Percentiles rank a stretch among this genome's conserved stretches.
Evolutionary conservation across 2,113 vertebrate species (phyloP).

Genomic region (Galemys pyrenaicus): DNA sequence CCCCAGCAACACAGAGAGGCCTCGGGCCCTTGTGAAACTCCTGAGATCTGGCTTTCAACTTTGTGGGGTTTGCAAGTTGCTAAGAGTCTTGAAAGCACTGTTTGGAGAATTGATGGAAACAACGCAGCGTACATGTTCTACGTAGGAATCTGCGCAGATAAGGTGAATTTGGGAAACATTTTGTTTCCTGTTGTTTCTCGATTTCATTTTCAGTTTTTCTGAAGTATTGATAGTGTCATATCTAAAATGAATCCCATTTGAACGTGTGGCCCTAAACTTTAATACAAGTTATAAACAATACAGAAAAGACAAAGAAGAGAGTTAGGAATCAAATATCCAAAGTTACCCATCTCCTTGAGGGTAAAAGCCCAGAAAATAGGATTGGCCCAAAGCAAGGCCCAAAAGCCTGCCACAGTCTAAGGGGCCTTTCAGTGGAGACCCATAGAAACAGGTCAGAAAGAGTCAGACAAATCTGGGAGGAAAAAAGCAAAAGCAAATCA

Average conservation of each 20-base stretch:
- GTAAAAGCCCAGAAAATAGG: too few species aligned
- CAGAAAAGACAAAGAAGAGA: too few species aligned
- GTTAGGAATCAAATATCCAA: too few species aligned
- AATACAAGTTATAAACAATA: too few species aligned
- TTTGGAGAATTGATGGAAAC: not conserved
- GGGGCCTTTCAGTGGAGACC: too few species aligned
- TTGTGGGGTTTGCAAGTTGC: not conserved
- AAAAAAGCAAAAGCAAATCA: too few species aligned
- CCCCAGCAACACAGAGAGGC: not conserved
- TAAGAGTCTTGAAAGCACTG: not conserved
- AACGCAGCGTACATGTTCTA: not conserved
- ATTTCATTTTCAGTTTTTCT: not conserved
- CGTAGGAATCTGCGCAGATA: not conserved
- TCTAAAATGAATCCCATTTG: not conserved
- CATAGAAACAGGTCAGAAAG: too few species aligned
- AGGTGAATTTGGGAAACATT: not conserved
- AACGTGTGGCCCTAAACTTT: not conserved
- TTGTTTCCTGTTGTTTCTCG: not conserved
- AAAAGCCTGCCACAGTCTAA: too few species aligned
- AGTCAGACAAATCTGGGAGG: too few species aligned
- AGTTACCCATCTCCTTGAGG: too few species aligned
- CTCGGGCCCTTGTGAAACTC: too few species aligned
- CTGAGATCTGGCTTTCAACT: not conserved
- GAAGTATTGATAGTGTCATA: not conserved
- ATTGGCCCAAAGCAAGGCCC: too few species aligned